Conservation (phyloP, 2,113 vertebrate species). For the Triplophysa dalaica region DNA sequence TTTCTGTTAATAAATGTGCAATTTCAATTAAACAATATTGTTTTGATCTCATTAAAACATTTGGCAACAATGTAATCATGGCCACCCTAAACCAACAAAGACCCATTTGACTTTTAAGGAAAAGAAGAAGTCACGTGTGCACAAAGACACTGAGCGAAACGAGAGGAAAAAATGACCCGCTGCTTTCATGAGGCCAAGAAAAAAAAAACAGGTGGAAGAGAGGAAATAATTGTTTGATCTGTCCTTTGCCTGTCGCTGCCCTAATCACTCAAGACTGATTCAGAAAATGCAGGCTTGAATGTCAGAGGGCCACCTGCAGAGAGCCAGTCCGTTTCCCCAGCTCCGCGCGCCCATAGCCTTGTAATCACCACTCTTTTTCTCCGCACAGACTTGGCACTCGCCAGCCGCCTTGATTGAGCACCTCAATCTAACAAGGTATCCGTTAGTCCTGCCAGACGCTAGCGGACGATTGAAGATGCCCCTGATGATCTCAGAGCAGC, state of each 20-base stretch:
- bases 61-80: constrained; percentile 5
- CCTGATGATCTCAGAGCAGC: constrained; percentile 73
- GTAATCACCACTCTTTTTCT: constrained; percentile 93
- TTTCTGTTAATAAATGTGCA: not conserved
- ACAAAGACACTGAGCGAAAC: constrained; percentile 17
- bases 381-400: constrained; percentile 88
- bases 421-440: constrained; percentile 99
- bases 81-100: not conserved
- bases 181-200: constrained; percentile 69
- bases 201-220: constrained; percentile 65
- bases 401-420: constrained; percentile 97
- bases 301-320: constrained; percentile 97
- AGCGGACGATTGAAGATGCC: constrained; percentile 72
- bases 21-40: not conserved
- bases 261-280: constrained; percentile 99
- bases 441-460: constrained; percentile 71
- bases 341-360: constrained; percentile 88
- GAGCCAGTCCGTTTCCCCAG: constrained; percentile 92
- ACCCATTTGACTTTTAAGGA: constrained; percentile 24
- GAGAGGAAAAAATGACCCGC: constrained; percentile 47
- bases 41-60: constrained; percentile 1
- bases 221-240: constrained; percentile 81
- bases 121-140: constrained; percentile 17
- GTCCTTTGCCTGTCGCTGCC: constrained; percentile 90
- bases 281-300: constrained; percentile 99